Conservation (phyloP, 2,113 vertebrate species). For the Phalacrocorax pelagicus region DNA sequence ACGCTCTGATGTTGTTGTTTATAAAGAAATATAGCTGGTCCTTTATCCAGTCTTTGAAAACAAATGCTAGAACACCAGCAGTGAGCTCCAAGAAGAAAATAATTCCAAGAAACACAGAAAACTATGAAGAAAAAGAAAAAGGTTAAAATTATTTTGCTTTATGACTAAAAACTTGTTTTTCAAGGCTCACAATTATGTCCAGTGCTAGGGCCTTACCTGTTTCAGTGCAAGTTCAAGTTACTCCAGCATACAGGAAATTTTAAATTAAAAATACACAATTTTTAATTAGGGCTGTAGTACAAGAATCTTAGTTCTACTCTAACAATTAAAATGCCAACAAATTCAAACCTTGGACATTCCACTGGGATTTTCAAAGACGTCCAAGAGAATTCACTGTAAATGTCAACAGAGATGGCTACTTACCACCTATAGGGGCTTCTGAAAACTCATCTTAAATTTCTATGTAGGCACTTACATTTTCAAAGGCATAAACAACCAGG, state of each 20-base stretch:
- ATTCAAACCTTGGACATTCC: background rate
- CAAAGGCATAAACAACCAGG: background rate
- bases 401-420: background rate
- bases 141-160: background rate
- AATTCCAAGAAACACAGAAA: slow-evolving; percentile 97
- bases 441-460: background rate
- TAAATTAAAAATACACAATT: background rate
- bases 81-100: slow-evolving; percentile 99
- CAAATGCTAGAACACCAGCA: slow-evolving; percentile 94
- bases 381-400: background rate
- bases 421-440: background rate
- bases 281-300: background rate
- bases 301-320: background rate
- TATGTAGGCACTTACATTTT: background rate
- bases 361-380: background rate
- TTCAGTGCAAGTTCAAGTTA: background rate
- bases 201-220: background rate
- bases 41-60: slow-evolving; percentile 99
- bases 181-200: background rate
- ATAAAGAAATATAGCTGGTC: slow-evolving; percentile 99
- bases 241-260: background rate
- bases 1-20: slow-evolving; percentile 98
- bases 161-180: background rate
- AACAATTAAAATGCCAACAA: slow-evolving; percentile 19
- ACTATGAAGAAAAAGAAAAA: slow-evolving; percentile 74